A percentile compares a stretch with the other conserved stretches of the same genome.
phyloP scores from a whole-genome alignment of 1,140 invertebrate species.

The Ridgeia piscesae region DNA sequence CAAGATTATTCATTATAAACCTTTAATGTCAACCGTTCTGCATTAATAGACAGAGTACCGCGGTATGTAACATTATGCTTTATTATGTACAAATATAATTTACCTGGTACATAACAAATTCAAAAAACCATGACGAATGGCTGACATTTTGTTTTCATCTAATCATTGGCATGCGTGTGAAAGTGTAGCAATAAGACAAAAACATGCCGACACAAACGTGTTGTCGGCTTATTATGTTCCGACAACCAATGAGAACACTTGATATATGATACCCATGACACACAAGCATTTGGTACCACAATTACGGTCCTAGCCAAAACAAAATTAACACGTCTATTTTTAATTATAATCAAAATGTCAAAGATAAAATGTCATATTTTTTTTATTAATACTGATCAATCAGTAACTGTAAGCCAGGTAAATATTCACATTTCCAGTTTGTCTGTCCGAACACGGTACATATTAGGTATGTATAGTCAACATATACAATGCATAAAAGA shows the following conservation, averaged over 20 bases:
- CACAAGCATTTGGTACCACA: neutral
- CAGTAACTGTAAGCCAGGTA: neutral
- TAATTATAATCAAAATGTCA: neutral
- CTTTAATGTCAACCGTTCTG: neutral
- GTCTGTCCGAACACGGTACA: neutral
- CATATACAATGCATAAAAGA: neutral
- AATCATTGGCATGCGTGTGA: neutral
- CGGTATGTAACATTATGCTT: neutral
- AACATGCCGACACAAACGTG: neutral
- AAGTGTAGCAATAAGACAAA: neutral
- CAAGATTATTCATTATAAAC: neutral
- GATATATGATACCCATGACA: neutral
- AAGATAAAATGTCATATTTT: neutral
- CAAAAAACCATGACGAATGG: neutral
- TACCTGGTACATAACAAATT: neutral
- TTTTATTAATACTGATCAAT: neutral
- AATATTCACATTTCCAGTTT: too few relatives aligned
- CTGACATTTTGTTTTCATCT: neutral
- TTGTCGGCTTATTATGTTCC: neutral
- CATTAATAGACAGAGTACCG: neutral
- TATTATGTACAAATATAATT: neutral
- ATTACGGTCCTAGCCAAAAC: neutral
- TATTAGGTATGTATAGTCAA: neutral
- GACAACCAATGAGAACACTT: neutral
- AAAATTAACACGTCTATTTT: neutral